Evolutionary conservation across 2,888 invertebrate species (phyloP).

Genomic region (Agrochola lota): DNA sequence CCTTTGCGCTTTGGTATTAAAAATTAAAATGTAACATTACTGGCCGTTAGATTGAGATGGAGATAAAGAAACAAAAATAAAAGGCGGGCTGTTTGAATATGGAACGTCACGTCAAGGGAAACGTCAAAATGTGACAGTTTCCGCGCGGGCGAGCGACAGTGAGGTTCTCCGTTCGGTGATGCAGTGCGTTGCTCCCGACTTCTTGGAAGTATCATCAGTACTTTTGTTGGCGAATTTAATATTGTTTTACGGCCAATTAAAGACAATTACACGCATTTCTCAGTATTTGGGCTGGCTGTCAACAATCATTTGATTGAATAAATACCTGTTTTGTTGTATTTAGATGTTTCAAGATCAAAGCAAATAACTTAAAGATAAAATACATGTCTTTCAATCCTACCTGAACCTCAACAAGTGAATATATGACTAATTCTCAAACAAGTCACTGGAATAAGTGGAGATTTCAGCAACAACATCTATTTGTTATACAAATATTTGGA

Average conservation of each 20-base stretch:
- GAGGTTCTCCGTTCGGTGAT: slow-evolving; percentile 48
- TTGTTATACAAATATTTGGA: neutral
- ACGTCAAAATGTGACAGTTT: slow-evolving; percentile 90
- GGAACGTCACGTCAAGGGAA: slow-evolving; percentile 89
- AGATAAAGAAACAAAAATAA: slow-evolving; percentile 88
- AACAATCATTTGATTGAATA: slow-evolving; percentile 34
- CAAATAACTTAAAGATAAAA: neutral
- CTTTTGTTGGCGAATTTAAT: slow-evolving; percentile 60
- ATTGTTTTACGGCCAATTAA: slow-evolving; percentile 68
- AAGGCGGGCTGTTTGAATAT: slow-evolving; percentile 88
- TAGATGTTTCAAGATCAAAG: neutral
- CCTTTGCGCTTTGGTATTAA: slow-evolving; percentile 78
- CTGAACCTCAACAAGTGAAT: neutral
- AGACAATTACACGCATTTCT: slow-evolving; percentile 70
- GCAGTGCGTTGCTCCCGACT: slow-evolving; percentile 81
- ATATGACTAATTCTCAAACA: neutral
- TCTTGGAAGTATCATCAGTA: slow-evolving; percentile 83
- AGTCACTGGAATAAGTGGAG: neutral
- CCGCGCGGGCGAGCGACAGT: slow-evolving; percentile 84
- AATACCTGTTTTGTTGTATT: slow-evolving; percentile 14
- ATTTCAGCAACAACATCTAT: too few species aligned
- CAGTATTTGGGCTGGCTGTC: slow-evolving; percentile 51
- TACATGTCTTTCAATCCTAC: neutral
- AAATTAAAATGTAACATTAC: slow-evolving; percentile 73
- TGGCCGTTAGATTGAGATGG: slow-evolving; percentile 80